These are phyloP conservation scores for Autographa pulchrina DNA, from an alignment of 2,888 invertebrate species.

Conservation along the genomic window DNA sequence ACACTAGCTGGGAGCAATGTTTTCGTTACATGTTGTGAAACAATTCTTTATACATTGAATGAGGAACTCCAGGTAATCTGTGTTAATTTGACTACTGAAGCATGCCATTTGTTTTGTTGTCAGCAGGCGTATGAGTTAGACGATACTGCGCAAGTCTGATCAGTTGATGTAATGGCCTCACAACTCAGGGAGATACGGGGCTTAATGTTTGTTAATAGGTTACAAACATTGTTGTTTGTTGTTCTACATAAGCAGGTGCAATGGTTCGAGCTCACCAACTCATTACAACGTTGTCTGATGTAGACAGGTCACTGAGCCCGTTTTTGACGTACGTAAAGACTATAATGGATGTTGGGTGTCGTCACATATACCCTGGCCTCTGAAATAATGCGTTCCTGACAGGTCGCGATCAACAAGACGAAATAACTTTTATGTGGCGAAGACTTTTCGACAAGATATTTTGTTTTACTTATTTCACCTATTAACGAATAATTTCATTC, in stretches of 20 bases:
- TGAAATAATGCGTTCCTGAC: no score
- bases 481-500: no score
- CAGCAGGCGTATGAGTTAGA: constrained; percentile 58
- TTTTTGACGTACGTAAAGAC: constrained; percentile 6
- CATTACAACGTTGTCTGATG: constrained; percentile 33
- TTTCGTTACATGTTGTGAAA: constrained; percentile 36
- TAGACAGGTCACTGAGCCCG: constrained; percentile 35
- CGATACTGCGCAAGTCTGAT: constrained; percentile 64
- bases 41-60: constrained; percentile 27
- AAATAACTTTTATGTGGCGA: no score
- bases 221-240: constrained; percentile 53
- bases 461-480: no score
- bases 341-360: no score
- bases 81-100: constrained; percentile 52
- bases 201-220: constrained; percentile 60
- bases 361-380: no score
- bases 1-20: constrained; percentile 63
- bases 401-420: no score
- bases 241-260: constrained; percentile 38
- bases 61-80: constrained; percentile 33
- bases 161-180: constrained; percentile 65
- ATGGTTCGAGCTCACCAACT: constrained; percentile 6
- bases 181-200: constrained; percentile 58
- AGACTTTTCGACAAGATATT: no score
- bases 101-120: constrained; percentile 55